Evolutionary conservation across 2,797 vertebrate genomes (phyloP).

Genomic region (Gallirallus australis): DNA sequence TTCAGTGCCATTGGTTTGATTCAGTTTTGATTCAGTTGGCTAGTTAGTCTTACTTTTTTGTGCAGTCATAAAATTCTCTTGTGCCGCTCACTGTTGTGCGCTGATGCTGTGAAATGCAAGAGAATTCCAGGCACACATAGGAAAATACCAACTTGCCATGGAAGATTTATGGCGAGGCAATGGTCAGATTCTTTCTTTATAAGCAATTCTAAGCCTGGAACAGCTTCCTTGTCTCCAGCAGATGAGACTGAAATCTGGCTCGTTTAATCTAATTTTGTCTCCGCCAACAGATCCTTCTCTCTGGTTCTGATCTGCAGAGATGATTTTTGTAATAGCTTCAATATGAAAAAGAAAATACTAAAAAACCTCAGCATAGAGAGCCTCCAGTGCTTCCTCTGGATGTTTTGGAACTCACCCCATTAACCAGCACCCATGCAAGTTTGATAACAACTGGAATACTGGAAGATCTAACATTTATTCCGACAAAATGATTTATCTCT

Average conservation of each 20-base stretch:
- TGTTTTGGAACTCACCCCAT: slow-evolving; percentile 4
- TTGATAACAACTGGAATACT: not conserved
- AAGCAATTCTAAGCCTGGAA: not conserved
- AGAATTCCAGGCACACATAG: not conserved
- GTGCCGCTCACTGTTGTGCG: not conserved
- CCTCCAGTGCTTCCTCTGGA: not conserved
- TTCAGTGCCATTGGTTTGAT: not conserved
- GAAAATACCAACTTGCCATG: not conserved
- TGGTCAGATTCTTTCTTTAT: not conserved
- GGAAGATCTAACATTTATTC: slow-evolving; percentile 8
- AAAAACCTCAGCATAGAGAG: not conserved
- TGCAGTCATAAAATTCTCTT: not conserved
- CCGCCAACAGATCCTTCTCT: slow-evolving; percentile 60
- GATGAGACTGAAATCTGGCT: slow-evolving; percentile 61
- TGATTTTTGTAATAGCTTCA: slow-evolving; percentile 57
- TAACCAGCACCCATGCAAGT: slow-evolving; percentile 8
- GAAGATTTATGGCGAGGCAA: slow-evolving; percentile 4
- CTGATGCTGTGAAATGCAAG: not conserved
- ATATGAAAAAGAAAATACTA: not conserved
- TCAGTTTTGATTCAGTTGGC: not conserved
- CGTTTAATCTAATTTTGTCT: slow-evolving; percentile 68
- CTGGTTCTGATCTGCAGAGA: slow-evolving; percentile 43
- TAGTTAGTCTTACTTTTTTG: not conserved
- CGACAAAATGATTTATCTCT: slow-evolving; percentile 26
- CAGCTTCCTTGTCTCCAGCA: slow-evolving; percentile 49